Conservation (phyloP, 2,113 vertebrate genomes). For the Chitala chitala region DNA sequence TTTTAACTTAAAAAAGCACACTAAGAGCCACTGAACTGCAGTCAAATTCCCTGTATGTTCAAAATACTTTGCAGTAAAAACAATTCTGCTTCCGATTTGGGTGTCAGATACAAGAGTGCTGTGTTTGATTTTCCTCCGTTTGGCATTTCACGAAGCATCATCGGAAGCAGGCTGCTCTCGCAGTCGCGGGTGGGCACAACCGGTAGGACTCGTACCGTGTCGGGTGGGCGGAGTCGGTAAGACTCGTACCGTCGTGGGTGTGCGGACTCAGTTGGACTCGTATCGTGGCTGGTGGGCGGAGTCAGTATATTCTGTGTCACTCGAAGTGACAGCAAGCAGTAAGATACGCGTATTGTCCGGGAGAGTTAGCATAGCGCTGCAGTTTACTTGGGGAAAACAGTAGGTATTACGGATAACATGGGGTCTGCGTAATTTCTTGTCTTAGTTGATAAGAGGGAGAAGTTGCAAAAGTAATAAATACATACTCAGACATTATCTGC, state of each 20-base stretch:
- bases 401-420: not conserved
- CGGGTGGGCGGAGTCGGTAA: not conserved
- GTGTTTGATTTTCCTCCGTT: not conserved
- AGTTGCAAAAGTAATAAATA: too few species aligned
- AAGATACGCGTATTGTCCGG: not conserved
- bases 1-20: too few species aligned
- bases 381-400: not conserved
- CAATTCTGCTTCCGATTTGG: too few species aligned
- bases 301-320: not conserved
- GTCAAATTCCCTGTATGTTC: too few species aligned
- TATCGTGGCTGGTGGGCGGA: not conserved
- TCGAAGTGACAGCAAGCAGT: conserved; percentile 2
- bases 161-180: not conserved
- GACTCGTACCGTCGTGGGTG: not conserved
- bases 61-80: too few species aligned
- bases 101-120: too few species aligned
- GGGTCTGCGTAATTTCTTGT: not conserved
- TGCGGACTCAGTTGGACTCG: not conserved
- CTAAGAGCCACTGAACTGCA: too few species aligned
- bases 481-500: too few species aligned
- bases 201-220: not conserved
- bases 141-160: not conserved
- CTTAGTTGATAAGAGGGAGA: too few species aligned
- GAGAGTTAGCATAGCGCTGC: not conserved
- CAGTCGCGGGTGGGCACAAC: not conserved